Conservation (phyloP, 2,888 invertebrate genomes). For the Oeneis ivallda region DNA sequence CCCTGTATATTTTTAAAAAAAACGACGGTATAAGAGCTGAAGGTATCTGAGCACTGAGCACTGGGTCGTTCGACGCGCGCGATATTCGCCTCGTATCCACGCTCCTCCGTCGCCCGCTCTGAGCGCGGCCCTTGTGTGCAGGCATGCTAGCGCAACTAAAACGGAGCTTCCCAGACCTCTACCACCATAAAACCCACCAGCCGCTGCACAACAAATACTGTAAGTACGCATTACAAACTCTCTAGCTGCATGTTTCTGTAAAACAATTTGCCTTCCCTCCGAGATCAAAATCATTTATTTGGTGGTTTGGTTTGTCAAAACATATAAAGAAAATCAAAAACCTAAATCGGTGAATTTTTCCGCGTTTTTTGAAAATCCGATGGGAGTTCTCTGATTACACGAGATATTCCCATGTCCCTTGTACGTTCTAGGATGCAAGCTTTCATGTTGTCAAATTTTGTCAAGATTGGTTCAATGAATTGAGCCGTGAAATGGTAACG, state of each 20-base stretch:
- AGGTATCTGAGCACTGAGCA: neutral
- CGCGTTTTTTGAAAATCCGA: too few relatives aligned
- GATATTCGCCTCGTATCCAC: constrained; percentile 25
- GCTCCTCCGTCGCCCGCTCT: constrained; percentile 59
- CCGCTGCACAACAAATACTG: constrained; percentile 88
- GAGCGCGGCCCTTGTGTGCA: constrained; percentile 84
- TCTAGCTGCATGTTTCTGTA: constrained; percentile 50
- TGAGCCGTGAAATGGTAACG: too few relatives aligned
- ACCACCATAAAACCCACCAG: constrained; percentile 89
- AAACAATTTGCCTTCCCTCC: constrained; percentile 22
- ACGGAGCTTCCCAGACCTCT: constrained; percentile 93
- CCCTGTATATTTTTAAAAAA: too few relatives aligned
- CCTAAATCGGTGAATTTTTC: neutral
- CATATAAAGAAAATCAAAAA: neutral
- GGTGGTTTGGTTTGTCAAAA: constrained; percentile 5
- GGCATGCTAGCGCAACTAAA: constrained; percentile 94
- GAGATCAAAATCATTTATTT: constrained; percentile 3
- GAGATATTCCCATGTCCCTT: too few relatives aligned
- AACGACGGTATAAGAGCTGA: neutral
- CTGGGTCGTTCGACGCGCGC: too few relatives aligned
- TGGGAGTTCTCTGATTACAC: too few relatives aligned
- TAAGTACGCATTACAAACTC: constrained; percentile 70
- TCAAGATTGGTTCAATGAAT: too few relatives aligned
- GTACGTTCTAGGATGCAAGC: too few relatives aligned
- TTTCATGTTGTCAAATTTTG: too few relatives aligned